Evolutionary conservation across 2,797 vertebrate genomes (phyloP).

Genomic region (Siniperca scherzeri): DNA sequence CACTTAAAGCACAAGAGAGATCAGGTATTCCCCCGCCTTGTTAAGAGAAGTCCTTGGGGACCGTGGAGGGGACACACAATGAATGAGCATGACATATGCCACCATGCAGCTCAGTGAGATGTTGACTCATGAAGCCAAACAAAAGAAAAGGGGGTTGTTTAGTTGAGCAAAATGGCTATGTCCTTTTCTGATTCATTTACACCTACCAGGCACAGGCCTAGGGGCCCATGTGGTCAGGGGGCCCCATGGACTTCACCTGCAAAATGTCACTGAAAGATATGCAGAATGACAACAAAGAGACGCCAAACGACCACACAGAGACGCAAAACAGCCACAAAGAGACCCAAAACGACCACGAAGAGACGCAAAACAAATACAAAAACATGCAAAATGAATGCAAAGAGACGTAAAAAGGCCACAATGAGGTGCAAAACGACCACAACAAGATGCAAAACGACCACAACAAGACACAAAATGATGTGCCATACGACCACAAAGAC

Average conservation of each 20-base stretch:
- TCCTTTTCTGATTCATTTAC: conserved; percentile 40
- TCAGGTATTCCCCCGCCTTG: conserved; percentile 69
- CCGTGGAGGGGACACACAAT: conserved; percentile 44
- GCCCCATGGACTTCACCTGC: neutral
- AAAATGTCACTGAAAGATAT: neutral
- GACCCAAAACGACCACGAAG: neutral
- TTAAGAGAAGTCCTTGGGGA: conserved; percentile 68
- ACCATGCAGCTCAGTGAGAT: conserved; percentile 32
- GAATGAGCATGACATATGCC: conserved; percentile 61
- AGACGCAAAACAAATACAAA: neutral
- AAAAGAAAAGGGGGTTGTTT: neutral
- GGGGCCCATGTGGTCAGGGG: neutral
- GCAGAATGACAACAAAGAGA: neutral
- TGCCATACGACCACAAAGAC: neutral
- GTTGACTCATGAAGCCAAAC: conserved; percentile 34
- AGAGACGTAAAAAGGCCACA: no score
- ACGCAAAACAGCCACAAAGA: neutral
- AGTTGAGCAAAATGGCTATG: neutral
- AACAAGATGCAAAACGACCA: neutral
- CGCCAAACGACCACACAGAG: neutral
- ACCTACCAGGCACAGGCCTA: neutral
- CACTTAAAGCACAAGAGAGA: conserved; percentile 72
- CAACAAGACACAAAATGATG: neutral
- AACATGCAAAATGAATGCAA: neutral
- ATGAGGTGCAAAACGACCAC: no score